phyloP scores from a whole-genome alignment of 2,113 vertebrate species.

The Cebidichthys violaceus region DNA sequence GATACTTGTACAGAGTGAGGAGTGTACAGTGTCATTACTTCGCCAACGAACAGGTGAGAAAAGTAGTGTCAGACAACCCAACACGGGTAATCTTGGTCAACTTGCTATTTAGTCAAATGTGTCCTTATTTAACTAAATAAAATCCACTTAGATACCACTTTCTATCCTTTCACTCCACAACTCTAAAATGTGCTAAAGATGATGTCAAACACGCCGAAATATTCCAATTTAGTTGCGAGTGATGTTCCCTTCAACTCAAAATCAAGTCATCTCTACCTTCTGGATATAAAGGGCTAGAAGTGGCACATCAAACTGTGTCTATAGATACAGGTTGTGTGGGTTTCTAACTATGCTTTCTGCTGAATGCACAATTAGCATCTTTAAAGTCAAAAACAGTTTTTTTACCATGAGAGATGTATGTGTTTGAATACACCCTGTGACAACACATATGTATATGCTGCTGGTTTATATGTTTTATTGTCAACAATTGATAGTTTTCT shows the following conservation, averaged over 20 bases:
- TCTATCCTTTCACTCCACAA: neutral
- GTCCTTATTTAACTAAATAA: neutral
- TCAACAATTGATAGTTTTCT: neutral
- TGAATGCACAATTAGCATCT: neutral
- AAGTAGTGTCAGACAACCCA: constrained; percentile 6
- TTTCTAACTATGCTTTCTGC: neutral
- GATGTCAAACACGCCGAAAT: neutral
- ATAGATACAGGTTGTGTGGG: too few relatives aligned
- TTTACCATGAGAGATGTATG: neutral
- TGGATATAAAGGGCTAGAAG: neutral
- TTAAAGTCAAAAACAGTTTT: too few relatives aligned
- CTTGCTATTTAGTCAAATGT: neutral
- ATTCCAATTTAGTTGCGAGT: neutral
- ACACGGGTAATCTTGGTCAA: neutral
- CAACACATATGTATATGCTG: neutral
- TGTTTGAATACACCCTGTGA: neutral
- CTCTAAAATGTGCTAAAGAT: neutral
- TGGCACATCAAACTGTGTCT: neutral
- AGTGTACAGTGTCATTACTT: constrained; percentile 4
- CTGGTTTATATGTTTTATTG: neutral
- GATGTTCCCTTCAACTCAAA: neutral
- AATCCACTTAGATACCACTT: neutral
- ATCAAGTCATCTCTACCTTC: neutral
- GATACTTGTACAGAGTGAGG: constrained; percentile 13
- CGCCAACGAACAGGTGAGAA: constrained; percentile 14